These are phyloP conservation scores for Boleophthalmus pectinirostris DNA, from an alignment of 2,113 vertebrate species.

Conservation along the genomic window DNA sequence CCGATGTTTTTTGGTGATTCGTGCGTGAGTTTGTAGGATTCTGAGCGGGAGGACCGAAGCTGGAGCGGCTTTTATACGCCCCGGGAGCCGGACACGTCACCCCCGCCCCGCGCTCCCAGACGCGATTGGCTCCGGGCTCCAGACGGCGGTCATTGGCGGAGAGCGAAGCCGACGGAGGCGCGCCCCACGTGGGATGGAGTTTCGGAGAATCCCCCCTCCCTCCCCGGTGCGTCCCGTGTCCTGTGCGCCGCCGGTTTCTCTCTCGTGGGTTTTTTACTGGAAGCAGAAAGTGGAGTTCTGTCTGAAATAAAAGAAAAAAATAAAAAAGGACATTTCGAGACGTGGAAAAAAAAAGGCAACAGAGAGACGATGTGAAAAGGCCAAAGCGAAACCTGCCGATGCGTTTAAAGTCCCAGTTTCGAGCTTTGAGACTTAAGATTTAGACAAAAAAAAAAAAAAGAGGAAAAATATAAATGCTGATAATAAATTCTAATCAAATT, in stretches of 20 bases:
- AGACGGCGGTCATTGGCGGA: slow-evolving; percentile 60
- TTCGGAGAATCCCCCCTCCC: slow-evolving; percentile 63
- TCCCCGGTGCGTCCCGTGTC: no score
- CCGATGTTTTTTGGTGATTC: neutral
- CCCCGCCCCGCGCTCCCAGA: neutral
- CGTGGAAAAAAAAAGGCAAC: no score
- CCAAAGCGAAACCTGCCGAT: no score
- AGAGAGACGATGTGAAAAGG: no score
- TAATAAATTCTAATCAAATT: no score
- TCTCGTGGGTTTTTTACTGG: slow-evolving; percentile 51
- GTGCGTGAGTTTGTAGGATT: neutral
- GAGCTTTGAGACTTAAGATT: no score
- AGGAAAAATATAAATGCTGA: no score
- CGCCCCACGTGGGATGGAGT: slow-evolving; percentile 70
- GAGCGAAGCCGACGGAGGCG: slow-evolving; percentile 3
- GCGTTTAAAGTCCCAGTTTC: no score
- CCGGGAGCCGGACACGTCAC: neutral
- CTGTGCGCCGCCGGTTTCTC: neutral
- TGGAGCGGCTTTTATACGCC: neutral
- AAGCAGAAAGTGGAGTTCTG: neutral
- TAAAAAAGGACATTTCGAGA: no score
- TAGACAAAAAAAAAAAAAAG: no score
- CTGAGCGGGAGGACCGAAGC: neutral
- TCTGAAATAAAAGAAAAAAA: no score
- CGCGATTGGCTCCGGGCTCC: slow-evolving; percentile 56